Evolutionary conservation across 2,797 vertebrate genomes (phyloP).

Genomic region (Sandelia bainsii): DNA sequence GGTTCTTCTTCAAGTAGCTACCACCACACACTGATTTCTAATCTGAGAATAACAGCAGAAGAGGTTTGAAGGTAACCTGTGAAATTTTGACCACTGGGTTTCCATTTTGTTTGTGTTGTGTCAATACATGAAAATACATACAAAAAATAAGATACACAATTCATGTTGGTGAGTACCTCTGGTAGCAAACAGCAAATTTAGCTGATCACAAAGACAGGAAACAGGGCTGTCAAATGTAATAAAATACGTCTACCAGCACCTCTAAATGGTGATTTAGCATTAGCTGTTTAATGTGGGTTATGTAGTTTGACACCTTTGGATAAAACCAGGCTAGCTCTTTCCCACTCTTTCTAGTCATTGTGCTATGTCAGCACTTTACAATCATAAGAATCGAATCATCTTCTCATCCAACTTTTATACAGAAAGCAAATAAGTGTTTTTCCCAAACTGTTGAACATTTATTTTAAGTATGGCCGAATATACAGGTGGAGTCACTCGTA

Average conservation of each 20-base stretch:
- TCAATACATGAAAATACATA: too few relatives aligned
- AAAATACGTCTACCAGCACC: not conserved
- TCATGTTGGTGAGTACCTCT: too few relatives aligned
- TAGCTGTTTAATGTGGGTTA: not conserved
- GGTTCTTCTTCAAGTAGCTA: not conserved
- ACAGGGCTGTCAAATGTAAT: not conserved
- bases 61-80: constrained; percentile 9
- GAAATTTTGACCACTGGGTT: too few relatives aligned
- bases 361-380: not conserved
- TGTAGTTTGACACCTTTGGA: not conserved
- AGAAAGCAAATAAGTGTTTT: not conserved
- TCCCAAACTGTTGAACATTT: not conserved
- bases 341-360: not conserved
- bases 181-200: not conserved
- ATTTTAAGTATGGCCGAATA: not conserved
- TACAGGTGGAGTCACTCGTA: not conserved
- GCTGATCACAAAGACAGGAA: not conserved
- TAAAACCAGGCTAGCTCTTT: not conserved
- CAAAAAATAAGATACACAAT: not conserved
- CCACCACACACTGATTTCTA: not conserved
- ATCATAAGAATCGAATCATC: not conserved
- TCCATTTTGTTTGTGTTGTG: too few relatives aligned
- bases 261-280: not conserved
- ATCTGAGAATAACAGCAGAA: not conserved
- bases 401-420: not conserved